phyloP scores from a whole-genome alignment of 2,797 vertebrate genomes.

The Gadopsis bispinosus region DNA sequence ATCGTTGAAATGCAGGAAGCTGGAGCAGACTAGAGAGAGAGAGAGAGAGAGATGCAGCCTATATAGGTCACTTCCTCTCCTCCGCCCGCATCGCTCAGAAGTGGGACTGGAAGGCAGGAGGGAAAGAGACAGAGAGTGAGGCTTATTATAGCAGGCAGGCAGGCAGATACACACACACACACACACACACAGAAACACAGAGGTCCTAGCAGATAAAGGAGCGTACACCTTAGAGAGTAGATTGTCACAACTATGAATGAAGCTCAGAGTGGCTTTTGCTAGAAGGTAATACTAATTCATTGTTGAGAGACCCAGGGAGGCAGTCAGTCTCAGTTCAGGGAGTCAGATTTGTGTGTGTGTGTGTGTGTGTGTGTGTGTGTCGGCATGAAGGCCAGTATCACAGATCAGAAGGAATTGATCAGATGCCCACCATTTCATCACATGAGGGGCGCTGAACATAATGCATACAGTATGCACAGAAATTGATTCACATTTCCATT shows the following conservation, averaged over 20 bases:
- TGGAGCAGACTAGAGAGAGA: slow-evolving; percentile 60
- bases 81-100: slow-evolving; percentile 78
- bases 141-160: slow-evolving; percentile 81
- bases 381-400: slow-evolving; percentile 24
- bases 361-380: slow-evolving; percentile 3
- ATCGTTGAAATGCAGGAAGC: slow-evolving; percentile 70
- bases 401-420: slow-evolving; percentile 55
- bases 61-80: slow-evolving; percentile 88
- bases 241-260: slow-evolving; percentile 78
- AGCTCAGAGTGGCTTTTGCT: slow-evolving; percentile 70
- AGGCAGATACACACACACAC: slow-evolving; percentile 35
- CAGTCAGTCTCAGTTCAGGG: background rate
- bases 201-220: slow-evolving; percentile 76
- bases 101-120: slow-evolving; percentile 78
- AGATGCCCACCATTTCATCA: slow-evolving; percentile 51
- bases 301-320: slow-evolving; percentile 47
- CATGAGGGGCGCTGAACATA: slow-evolving; percentile 30
- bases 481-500: slow-evolving; percentile 72
- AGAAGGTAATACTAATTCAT: slow-evolving; percentile 73
- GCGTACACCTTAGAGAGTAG: slow-evolving; percentile 73
- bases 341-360: background rate
- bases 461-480: slow-evolving; percentile 42
- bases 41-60: slow-evolving; percentile 73
- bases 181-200: slow-evolving; percentile 42
- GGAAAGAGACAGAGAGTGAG: slow-evolving; percentile 67